Evolutionary conservation across 2,113 vertebrate species (phyloP), one percentile per base, ranked within the genome.

Genomic region (Myotis yumanensis): DNA sequence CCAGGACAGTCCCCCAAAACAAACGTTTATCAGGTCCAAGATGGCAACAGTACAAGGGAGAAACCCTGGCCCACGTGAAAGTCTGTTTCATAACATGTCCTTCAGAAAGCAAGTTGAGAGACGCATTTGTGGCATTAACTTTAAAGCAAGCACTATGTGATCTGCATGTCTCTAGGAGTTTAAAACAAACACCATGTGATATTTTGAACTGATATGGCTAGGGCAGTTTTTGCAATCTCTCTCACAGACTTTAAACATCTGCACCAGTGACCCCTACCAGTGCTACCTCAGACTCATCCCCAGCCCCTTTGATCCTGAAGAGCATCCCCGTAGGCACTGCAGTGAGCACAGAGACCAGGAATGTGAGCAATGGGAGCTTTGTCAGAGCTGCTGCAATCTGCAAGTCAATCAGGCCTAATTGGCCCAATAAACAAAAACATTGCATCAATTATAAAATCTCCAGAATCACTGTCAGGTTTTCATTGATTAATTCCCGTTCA

Each of bases 401-500:
- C 86, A 97, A 90, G 85, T 96, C 91, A 97, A 91, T 96, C 96
- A 92, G 22, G 80, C 54, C 84, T 86, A 94, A 96, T 66, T 88
- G 86, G 76, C 48, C 86, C 85, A 89, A 91, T 96, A 96, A 96
- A 97, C 96, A 96, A 95, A 96, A 97, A 89, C 79, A 91, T 83
- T n/a, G 64, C 91, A 92, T 86, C 87, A 93, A 83, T 95, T 72
- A 83, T 69, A 90, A 96, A 95, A 95, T 93, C 84, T 89, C 51
- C 73, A 72, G 77, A 89, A 96, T 81, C 76, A 59, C 73, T 54
- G 85, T 96, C 72, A 94, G 93, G 94, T 96, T 97, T 94, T 95
- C 93, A 96, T 81, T 97, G 92, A 97, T 97, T 96, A 95, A 90
- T 91, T 97, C 71, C 71, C 62, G 66, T 68, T 96, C 81, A 94